Evolutionary conservation across 2,797 vertebrate species (phyloP).

Genomic region (Cryptoprocta ferox): DNA sequence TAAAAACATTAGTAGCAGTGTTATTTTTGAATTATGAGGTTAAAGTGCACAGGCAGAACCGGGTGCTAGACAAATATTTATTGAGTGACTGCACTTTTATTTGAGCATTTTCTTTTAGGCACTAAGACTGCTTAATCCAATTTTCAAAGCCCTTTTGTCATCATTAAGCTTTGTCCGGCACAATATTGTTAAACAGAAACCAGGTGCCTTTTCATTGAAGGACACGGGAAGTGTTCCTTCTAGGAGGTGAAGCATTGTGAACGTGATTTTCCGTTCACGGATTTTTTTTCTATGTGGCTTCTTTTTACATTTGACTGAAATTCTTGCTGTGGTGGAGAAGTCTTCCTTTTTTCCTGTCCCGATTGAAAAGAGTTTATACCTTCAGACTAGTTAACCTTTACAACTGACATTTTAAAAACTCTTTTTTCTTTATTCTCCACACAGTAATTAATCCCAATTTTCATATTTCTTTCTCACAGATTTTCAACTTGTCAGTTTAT

Average conservation of each 20-base stretch:
- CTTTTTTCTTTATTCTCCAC: background rate
- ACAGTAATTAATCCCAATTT: background rate
- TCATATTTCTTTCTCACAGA: background rate
- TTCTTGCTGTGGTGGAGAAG: background rate
- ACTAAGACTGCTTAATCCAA: background rate
- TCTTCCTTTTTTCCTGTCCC: background rate
- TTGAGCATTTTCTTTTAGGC: background rate
- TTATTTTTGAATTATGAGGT: background rate
- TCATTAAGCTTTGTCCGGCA: background rate
- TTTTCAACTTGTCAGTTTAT: conserved; percentile 10
- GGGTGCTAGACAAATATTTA: background rate
- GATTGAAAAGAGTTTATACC: background rate
- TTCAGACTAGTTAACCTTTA: conserved; percentile 24
- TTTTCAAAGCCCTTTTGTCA: background rate
- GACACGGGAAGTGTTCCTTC: background rate
- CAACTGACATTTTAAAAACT: background rate
- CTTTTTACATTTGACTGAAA: conserved; percentile 34
- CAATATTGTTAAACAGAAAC: background rate
- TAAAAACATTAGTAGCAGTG: background rate
- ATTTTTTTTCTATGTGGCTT: background rate
- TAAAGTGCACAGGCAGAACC: background rate
- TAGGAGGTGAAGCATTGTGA: background rate
- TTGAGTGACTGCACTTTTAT: background rate
- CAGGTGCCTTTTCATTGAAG: conserved; percentile 1
- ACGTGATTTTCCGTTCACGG: background rate